phyloP scores from a whole-genome alignment of 2,113 vertebrate genomes.

The Esox niger region DNA sequence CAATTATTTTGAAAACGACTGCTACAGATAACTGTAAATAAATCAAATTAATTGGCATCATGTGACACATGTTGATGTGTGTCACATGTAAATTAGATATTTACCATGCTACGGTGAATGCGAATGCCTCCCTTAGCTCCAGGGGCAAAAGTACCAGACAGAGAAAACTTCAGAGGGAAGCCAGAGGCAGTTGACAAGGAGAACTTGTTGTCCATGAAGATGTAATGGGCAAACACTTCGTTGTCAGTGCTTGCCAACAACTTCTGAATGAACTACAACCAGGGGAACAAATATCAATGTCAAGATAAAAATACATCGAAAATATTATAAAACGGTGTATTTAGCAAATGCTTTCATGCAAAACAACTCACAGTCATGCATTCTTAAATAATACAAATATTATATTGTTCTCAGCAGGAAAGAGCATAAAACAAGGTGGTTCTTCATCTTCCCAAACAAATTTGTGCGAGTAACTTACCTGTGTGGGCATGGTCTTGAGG shows the following conservation, averaged over 20 bases:
- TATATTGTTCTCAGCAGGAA: not conserved
- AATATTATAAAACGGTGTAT: too few relatives aligned
- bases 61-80: not conserved
- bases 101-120: constrained; percentile 72
- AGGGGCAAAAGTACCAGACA: constrained; percentile 80
- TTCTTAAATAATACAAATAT: not conserved
- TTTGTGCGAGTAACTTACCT: constrained; percentile 39
- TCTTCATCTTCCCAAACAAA: not conserved
- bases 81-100: constrained; percentile 8
- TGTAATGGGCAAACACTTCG: constrained; percentile 86
- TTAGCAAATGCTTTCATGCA: too few relatives aligned
- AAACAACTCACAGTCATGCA: too few relatives aligned
- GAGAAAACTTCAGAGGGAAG: constrained; percentile 80
- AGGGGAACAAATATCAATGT: not conserved
- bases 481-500: constrained; percentile 31
- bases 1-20: too few relatives aligned
- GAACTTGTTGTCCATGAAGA: constrained; percentile 93
- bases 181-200: constrained; percentile 83
- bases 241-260: constrained; percentile 67
- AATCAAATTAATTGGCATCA: not conserved
- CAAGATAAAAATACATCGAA: not conserved
- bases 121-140: constrained; percentile 76
- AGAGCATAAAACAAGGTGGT: not conserved
- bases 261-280: constrained; percentile 46
- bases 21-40: not conserved